phyloP scores from a whole-genome alignment of 30 jellyfish, hydroid and myxozoan species.

The Turritopsis rubra region DNA sequence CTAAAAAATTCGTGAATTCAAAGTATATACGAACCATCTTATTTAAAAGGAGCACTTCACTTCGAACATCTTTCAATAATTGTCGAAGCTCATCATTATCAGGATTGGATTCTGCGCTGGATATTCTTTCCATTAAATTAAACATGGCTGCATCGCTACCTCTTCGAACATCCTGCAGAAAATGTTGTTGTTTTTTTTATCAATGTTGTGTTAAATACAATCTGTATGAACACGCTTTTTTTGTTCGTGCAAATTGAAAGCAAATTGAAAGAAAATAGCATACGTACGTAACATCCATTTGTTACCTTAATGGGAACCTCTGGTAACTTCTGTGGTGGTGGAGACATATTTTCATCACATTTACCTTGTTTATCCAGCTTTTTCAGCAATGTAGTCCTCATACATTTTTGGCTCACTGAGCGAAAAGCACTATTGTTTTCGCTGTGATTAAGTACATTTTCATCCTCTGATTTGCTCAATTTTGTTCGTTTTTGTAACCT shows the following conservation, averaged over 20 bases:
- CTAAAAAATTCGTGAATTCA: background rate
- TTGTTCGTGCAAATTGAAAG: background rate
- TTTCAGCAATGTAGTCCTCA: background rate
- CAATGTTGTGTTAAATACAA: background rate
- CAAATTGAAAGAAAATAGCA: background rate
- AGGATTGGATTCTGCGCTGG: constrained; percentile 27
- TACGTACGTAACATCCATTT: background rate
- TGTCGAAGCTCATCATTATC: constrained; percentile 30
- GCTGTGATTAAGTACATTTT: background rate
- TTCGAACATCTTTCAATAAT: constrained; percentile 39
- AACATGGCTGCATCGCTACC: background rate
- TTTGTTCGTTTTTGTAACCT: background rate
- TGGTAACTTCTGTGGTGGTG: background rate
- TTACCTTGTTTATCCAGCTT: background rate
- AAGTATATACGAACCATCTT: constrained; percentile 23
- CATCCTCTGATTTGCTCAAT: background rate
- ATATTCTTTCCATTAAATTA: background rate
- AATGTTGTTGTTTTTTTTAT: background rate
- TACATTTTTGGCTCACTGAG: background rate
- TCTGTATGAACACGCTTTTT: background rate
- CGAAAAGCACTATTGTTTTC: background rate
- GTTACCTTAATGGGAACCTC: background rate
- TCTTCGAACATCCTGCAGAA: background rate
- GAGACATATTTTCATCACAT: background rate
- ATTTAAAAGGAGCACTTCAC: constrained; percentile 38